These are phyloP conservation scores for Stomorhina lunata DNA, from an alignment of 2,888 invertebrate genomes.

Conservation along the genomic window DNA sequence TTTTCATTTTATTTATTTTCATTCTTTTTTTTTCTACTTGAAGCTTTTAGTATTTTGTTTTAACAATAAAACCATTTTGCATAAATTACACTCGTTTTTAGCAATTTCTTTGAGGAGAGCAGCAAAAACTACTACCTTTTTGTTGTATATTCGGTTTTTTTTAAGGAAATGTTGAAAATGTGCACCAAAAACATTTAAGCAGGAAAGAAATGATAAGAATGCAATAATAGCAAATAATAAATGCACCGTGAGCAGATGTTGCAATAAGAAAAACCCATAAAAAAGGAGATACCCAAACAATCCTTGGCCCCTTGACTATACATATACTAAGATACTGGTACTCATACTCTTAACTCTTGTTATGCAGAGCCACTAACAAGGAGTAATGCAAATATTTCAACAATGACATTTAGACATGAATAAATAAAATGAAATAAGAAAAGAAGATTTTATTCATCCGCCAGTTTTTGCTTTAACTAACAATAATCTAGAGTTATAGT, in stretches of 20 bases:
- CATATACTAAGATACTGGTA: not conserved
- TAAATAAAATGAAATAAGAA: conserved; percentile 53
- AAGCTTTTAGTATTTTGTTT: not conserved
- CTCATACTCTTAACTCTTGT: not conserved
- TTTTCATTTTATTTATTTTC: not conserved
- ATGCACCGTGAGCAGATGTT: conserved; percentile 62
- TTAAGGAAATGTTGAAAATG: conserved; percentile 27
- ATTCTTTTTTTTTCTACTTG: not conserved
- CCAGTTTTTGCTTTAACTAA: conserved; percentile 36
- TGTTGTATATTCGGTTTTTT: not conserved
- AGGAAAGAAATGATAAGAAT: conserved; percentile 58
- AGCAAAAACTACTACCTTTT: not conserved
- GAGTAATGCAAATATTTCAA: conserved; percentile 58
- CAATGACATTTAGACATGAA: conserved; percentile 63
- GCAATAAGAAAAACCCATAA: conserved; percentile 13
- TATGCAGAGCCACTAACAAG: not conserved
- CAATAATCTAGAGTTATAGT: conserved; percentile 28
- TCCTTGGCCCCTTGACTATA: not conserved
- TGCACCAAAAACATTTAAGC: conserved; percentile 47
- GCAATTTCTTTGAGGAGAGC: not conserved
- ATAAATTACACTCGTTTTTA: conserved; percentile 42
- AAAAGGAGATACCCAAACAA: not conserved
- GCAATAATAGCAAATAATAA: conserved; percentile 62
- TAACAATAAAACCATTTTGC: conserved; percentile 44
- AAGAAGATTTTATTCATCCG: conserved; percentile 36